A percentile compares a stretch with the other conserved stretches of the same genome.
Evolutionary conservation across 2,888 invertebrate species (phyloP).

Genomic region (Ligdia adustata): DNA sequence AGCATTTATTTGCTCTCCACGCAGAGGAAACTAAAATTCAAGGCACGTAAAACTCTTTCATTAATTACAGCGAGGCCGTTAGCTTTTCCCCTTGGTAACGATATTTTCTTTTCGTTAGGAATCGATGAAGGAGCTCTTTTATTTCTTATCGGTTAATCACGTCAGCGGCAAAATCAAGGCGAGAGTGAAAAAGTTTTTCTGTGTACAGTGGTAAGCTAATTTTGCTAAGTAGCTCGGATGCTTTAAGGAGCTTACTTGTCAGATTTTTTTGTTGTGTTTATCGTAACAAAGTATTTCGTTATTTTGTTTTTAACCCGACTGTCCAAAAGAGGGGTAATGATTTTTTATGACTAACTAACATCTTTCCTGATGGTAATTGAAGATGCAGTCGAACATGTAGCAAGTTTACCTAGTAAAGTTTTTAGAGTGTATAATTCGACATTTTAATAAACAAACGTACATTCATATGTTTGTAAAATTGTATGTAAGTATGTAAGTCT

Average conservation of each 20-base stretch:
- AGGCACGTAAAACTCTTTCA: constrained; percentile 49
- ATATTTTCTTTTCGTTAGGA: constrained; percentile 51
- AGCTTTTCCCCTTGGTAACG: constrained; percentile 9
- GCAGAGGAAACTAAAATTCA: constrained; percentile 66
- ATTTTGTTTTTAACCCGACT: too few relatives aligned
- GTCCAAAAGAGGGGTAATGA: too few relatives aligned
- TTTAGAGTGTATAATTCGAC: too few relatives aligned
- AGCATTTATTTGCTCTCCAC: constrained; percentile 63
- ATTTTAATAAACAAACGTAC: too few relatives aligned
- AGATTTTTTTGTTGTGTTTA: neutral
- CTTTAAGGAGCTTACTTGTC: constrained; percentile 5
- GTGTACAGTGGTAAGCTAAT: constrained; percentile 68
- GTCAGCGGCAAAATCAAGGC: constrained; percentile 73
- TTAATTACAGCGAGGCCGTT: constrained; percentile 13
- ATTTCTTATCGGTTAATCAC: constrained; percentile 73
- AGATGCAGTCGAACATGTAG: too few relatives aligned
- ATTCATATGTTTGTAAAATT: constrained; percentile 1
- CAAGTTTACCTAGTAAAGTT: too few relatives aligned
- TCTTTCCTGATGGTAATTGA: too few relatives aligned
- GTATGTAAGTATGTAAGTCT: neutral
- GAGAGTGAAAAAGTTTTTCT: constrained; percentile 73
- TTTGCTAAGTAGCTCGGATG: constrained; percentile 18
- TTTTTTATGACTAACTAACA: too few relatives aligned
- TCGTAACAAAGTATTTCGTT: too few relatives aligned
- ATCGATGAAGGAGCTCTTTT: constrained; percentile 75